Percentiles rank a stretch among this genome's conserved stretches.
These are phyloP conservation scores for Potamarius usumacintae DNA, from an alignment of 2,113 vertebrate species.

Conservation along the genomic window DNA sequence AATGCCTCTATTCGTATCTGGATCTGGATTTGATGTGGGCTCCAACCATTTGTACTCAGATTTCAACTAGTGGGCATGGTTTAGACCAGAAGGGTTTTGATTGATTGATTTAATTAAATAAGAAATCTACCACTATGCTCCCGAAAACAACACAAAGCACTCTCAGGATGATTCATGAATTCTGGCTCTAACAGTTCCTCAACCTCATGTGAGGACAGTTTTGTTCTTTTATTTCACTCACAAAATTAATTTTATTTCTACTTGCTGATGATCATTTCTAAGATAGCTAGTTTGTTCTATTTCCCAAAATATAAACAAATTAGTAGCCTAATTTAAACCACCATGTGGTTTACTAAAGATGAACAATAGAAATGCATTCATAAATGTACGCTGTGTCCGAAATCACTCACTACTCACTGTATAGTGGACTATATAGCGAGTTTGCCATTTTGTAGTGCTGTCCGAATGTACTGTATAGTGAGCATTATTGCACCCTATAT, in stretches of 20 bases:
- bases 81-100: neutral
- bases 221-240: neutral
- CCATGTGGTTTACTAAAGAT: neutral
- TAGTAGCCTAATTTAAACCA: neutral
- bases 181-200: neutral
- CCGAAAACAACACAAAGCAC: neutral
- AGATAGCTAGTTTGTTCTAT: neutral
- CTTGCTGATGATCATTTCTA: neutral
- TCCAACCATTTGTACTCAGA: neutral
- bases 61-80: neutral
- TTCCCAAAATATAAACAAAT: neutral
- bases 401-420: too few species aligned
- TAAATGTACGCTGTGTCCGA: neutral
- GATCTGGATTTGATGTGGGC: neutral
- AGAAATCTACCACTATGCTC: neutral
- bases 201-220: neutral
- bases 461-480: too few species aligned
- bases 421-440: too few species aligned
- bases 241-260: neutral
- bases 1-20: neutral
- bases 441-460: too few species aligned
- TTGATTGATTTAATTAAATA: neutral
- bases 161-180: neutral
- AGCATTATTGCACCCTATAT: too few species aligned
- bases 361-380: neutral